Evolutionary conservation across 2,113 vertebrate species (phyloP).

Genomic region (Brevimyrus niger): DNA sequence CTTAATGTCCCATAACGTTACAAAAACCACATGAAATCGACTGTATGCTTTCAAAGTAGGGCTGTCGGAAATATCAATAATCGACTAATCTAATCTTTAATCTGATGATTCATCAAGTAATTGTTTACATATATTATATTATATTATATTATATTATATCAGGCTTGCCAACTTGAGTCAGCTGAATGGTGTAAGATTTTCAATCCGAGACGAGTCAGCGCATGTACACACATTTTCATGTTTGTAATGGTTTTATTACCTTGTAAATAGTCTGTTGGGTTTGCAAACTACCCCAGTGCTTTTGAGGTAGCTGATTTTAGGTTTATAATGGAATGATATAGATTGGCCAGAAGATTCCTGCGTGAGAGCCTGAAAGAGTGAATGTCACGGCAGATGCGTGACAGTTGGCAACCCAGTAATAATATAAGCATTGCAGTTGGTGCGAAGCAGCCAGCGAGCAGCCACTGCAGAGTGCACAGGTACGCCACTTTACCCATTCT

Average conservation of each 20-base stretch:
- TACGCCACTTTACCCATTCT: background rate
- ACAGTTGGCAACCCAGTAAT: background rate
- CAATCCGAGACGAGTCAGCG: background rate
- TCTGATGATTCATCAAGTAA: background rate
- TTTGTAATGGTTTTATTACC: background rate
- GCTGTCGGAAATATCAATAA: background rate
- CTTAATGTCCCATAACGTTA: background rate
- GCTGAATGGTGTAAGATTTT: background rate
- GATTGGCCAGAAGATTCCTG: background rate
- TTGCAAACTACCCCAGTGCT: background rate
- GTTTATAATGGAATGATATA: background rate
- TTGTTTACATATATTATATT: background rate
- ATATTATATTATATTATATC: background rate
- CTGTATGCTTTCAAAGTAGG: background rate
- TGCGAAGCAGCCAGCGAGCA: background rate
- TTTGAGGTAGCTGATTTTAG: background rate
- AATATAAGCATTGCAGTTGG: background rate
- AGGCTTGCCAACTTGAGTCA: background rate
- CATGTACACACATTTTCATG: background rate
- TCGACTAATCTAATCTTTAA: background rate
- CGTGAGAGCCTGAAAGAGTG: background rate
- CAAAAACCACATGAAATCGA: background rate
- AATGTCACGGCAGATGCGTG: background rate
- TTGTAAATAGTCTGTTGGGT: background rate
- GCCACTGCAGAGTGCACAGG: background rate